These are phyloP conservation scores for Heloderma charlesbogerti DNA, from an alignment of 2,113 vertebrate species.

Conservation along the genomic window DNA sequence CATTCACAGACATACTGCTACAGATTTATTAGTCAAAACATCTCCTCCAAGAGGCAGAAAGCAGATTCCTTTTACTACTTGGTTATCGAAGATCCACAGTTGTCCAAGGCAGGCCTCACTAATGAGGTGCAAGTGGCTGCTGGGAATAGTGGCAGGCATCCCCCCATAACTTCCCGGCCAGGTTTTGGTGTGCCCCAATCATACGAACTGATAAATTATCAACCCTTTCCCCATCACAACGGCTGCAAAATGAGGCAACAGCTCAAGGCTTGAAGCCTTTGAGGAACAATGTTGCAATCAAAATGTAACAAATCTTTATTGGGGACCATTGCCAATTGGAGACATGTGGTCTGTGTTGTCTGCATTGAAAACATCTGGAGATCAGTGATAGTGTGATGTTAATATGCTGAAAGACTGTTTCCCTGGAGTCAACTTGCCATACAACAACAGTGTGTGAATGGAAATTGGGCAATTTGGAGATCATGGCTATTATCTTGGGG, in stretches of 20 bases:
- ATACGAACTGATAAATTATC: neutral
- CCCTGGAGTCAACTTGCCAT: conserved; percentile 1
- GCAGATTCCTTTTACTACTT: neutral
- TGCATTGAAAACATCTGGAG: conserved; percentile 10
- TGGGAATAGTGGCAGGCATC: neutral
- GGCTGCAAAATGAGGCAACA: neutral
- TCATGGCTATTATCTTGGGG: neutral
- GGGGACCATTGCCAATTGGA: neutral
- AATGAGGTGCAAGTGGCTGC: neutral
- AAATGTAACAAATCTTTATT: conserved; percentile 21
- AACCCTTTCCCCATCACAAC: neutral
- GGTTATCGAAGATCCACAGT: neutral
- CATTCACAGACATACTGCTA: conserved; percentile 27
- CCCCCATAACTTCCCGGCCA: neutral
- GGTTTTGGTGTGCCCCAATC: neutral
- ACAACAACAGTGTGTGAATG: neutral
- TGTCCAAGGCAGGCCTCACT: neutral
- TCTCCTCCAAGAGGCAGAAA: conserved; percentile 31
- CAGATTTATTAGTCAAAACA: neutral
- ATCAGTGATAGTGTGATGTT: neutral
- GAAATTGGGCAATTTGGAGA: conserved; percentile 2
- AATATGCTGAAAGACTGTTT: conserved; percentile 1
- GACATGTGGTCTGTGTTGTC: conserved; percentile 1
- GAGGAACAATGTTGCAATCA: conserved; percentile 8
- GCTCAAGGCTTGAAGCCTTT: neutral